Evolutionary conservation across 2,888 invertebrate genomes (phyloP).

Genomic region (Melinopterus prodromus): DNA sequence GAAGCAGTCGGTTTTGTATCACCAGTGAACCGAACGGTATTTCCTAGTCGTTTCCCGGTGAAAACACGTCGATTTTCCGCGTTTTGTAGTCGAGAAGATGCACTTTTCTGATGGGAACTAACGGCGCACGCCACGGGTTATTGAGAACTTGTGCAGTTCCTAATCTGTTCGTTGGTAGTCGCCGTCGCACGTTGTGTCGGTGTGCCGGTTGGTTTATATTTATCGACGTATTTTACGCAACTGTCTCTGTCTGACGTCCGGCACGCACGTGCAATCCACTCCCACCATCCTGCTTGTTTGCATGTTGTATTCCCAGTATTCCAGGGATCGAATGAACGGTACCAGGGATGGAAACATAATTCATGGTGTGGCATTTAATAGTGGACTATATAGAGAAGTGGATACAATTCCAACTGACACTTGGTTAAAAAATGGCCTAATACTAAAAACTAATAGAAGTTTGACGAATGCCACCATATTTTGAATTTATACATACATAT

Average conservation of each 20-base stretch:
- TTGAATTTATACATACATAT: too few relatives aligned
- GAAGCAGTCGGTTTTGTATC: background rate
- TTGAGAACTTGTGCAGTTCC: background rate
- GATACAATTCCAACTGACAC: too few relatives aligned
- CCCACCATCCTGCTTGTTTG: background rate
- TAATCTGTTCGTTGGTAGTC: background rate
- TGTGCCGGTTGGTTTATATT: background rate
- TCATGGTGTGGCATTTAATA: too few relatives aligned
- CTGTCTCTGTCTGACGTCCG: background rate
- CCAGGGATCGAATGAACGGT: too few relatives aligned
- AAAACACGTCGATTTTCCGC: background rate
- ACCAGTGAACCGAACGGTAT: background rate
- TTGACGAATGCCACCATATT: too few relatives aligned
- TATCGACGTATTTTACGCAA: conserved; percentile 4
- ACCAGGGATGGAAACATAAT: too few relatives aligned
- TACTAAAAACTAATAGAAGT: too few relatives aligned
- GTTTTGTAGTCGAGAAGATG: background rate
- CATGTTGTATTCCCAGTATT: too few relatives aligned
- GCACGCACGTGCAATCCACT: background rate
- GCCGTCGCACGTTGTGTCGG: background rate
- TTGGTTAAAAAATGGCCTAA: too few relatives aligned
- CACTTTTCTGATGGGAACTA: background rate
- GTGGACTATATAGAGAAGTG: too few relatives aligned
- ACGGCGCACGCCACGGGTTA: background rate
- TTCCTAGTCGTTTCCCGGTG: background rate